phyloP scores from a whole-genome alignment of 2,888 invertebrate genomes.

The Eristalinus aeneus region DNA sequence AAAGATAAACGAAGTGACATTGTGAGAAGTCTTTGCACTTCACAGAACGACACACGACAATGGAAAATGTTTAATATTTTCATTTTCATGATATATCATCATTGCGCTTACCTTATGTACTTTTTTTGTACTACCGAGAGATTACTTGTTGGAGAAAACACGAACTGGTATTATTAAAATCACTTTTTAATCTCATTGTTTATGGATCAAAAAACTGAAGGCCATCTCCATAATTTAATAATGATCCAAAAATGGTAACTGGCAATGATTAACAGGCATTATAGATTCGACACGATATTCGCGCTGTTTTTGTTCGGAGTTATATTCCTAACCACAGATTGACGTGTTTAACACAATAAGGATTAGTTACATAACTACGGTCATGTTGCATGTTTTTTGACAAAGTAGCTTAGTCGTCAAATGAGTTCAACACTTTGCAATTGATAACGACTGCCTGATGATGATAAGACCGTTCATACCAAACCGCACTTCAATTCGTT shows the following conservation, averaged over 20 bases:
- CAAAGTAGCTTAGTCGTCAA: not conserved
- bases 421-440: not conserved
- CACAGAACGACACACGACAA: too few relatives aligned
- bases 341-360: not conserved
- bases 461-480: not conserved
- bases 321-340: not conserved
- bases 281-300: not conserved
- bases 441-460: conserved; percentile 11
- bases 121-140: too few relatives aligned
- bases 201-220: too few relatives aligned
- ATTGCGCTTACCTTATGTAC: too few relatives aligned
- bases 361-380: not conserved
- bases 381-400: not conserved
- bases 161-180: too few relatives aligned
- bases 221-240: not conserved
- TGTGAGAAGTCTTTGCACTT: too few relatives aligned
- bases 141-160: too few relatives aligned
- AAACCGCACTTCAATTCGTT: not conserved
- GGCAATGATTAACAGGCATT: not conserved
- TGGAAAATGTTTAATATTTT: too few relatives aligned
- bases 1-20: too few relatives aligned
- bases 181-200: too few relatives aligned
- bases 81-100: too few relatives aligned
- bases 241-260: not conserved
- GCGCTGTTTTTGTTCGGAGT: not conserved